A percentile compares a stretch with the other conserved stretches of the same genome.
Conservation (phyloP, 53 echinoderm and acorn worm species). For the Crossaster papposus region DNA sequence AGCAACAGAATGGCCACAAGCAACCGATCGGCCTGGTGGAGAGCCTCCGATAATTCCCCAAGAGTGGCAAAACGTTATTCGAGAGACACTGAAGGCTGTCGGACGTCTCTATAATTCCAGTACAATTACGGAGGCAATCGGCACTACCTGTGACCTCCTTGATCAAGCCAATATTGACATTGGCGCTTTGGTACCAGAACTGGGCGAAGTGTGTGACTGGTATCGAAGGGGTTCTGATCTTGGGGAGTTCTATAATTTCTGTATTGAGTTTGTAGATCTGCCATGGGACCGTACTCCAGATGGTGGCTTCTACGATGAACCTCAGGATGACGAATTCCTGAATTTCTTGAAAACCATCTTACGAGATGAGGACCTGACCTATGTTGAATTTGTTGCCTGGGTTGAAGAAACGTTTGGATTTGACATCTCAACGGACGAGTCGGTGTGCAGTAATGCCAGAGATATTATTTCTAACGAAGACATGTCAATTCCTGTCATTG, state of each 20-base stretch:
- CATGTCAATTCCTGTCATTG: constrained; percentile 21
- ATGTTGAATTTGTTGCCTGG: constrained; percentile 1
- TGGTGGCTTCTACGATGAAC: not conserved
- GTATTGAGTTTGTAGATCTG: not conserved
- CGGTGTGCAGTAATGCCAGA: not conserved
- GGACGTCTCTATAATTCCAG: constrained; percentile 28
- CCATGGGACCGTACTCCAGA: constrained; percentile 2
- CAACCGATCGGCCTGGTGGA: not conserved
- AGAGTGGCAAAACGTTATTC: constrained; percentile 18
- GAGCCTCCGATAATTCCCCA: not conserved
- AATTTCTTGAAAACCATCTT: not conserved
- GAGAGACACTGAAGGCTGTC: constrained; percentile 21
- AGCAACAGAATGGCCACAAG: not conserved
- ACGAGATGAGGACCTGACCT: not conserved
- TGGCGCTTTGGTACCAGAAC: constrained; percentile 1
- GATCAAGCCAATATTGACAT: constrained; percentile 21
- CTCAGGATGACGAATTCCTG: constrained; percentile 1
- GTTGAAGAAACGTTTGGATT: too few species aligned
- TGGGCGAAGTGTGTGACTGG: constrained; percentile 18
- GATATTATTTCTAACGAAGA: constrained; percentile 28
- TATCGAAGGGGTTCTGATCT: constrained; percentile 7
- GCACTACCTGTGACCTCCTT: constrained; percentile 28
- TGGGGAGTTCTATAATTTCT: not conserved
- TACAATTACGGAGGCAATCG: constrained; percentile 18
- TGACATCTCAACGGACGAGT: constrained; percentile 14